Conservation (phyloP, 2,113 vertebrate genomes). For the Peromyscus maniculatus region DNA sequence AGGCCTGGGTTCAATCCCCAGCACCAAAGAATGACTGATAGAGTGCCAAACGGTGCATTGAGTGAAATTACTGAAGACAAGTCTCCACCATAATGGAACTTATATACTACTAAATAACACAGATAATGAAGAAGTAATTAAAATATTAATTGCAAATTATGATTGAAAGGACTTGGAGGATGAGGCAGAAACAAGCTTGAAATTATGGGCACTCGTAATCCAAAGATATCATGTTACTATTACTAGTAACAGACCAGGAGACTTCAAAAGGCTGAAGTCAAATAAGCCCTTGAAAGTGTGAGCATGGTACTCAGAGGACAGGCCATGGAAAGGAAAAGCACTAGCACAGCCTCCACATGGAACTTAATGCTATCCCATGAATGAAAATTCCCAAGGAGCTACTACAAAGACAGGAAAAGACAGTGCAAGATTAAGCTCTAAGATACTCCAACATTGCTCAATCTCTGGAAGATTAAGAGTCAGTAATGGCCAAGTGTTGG, state of each 20-base stretch:
- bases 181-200: neutral
- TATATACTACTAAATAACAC: neutral
- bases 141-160: neutral
- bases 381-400: neutral
- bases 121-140: neutral
- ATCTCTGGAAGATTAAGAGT: neutral
- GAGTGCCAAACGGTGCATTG: neutral
- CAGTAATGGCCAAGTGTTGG: too few relatives aligned
- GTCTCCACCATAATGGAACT: neutral
- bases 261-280: slow-evolving; percentile 3
- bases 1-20: neutral
- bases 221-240: neutral
- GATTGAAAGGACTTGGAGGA: neutral
- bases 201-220: neutral
- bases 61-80: neutral
- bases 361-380: neutral
- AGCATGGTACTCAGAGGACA: neutral
- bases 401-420: neutral
- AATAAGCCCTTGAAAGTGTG: neutral
- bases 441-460: neutral
- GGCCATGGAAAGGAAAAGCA: neutral
- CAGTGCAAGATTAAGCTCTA: neutral
- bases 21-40: neutral
- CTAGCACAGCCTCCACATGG: neutral
- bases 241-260: neutral